Base-by-base conservation (phyloP, 2,888 invertebrate genomes). In the Drosophila robusta region DNA sequence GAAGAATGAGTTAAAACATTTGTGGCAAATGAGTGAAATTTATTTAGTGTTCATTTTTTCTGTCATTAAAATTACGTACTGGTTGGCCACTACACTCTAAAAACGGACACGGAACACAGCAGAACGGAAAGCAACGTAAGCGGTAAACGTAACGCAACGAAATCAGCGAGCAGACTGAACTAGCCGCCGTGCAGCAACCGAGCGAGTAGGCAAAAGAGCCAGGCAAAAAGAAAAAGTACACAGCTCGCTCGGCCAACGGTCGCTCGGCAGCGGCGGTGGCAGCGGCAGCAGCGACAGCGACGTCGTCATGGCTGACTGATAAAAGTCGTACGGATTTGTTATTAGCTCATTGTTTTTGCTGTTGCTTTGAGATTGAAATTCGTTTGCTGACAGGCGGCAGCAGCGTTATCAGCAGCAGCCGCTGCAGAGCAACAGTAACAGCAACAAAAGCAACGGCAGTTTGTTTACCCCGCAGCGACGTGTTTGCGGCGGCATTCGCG, bases 151-250 rank as follows among this genome's bases (percentile, higher is more conserved):
- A 78, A 85, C 87, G 83, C 74, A 80, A 77, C 85, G 84, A 80
- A 85, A 78, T 80, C 82, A 83, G 75, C 75, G 79, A 86, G 77
- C 88, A 83, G 88, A 85, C 88, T 87, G 76, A 85, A 83, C 72
- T 58, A 45, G 65, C 62, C 57, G 50, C 74, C 70, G 63, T 75
- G 67, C 77, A 75, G 77, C 79, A 60, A 56, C 52, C 69, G 69
- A 76, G 65, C 78, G 83, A 78, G 70, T 80, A 76, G 73, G 57
- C 73, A 54, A 49, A 42, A 61, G 54, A 72, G 70, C 49, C 70
- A 41, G 60, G 69, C 69, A 26, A 26, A 45, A 56, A 51, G 38
- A 42, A 69, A 56, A 22, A 44, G 34, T 34, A 29, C 29, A 7
- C 66, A 55, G 60, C 22, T 54, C 41, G 44, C 58, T 65, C 61